Conservation (phyloP, 2,113 vertebrate species). For the Amphilophus citrinellus region DNA sequence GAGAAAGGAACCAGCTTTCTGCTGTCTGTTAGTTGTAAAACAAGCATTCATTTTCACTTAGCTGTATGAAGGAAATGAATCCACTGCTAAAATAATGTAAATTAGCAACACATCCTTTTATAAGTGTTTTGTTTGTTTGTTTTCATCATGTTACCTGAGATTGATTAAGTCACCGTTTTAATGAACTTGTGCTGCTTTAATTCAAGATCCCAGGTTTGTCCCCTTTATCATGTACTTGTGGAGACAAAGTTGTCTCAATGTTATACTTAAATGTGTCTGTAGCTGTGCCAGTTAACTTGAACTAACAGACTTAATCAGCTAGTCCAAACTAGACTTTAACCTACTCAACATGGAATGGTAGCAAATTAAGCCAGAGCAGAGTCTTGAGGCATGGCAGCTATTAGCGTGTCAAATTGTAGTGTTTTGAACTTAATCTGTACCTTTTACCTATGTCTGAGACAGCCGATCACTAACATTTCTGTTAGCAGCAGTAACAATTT, state of each 20-base stretch:
- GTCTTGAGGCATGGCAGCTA: conserved; percentile 61
- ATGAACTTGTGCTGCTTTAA: conserved; percentile 46
- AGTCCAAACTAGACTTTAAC: conserved; percentile 53
- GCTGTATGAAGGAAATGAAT: conserved; percentile 35
- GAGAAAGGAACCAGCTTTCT: conserved; percentile 12
- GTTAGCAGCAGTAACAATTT: neutral
- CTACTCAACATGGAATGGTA: conserved; percentile 24
- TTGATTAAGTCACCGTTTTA: neutral
- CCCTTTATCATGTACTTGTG: conserved; percentile 13
- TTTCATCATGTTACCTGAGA: neutral
- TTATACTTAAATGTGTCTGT: conserved; percentile 15
- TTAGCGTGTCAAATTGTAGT: conserved; percentile 24
- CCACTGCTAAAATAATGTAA: conserved; percentile 42
- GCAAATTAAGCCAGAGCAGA: conserved; percentile 22
- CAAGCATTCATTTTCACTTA: neutral
- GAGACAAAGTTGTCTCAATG: conserved; percentile 8
- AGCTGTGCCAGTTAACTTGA: conserved; percentile 41
- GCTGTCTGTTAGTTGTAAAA: neutral
- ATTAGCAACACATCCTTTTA: conserved; percentile 3
- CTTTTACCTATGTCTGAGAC: conserved; percentile 11
- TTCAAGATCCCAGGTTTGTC: conserved; percentile 4
- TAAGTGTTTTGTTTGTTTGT: neutral
- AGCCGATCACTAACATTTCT: conserved; percentile 8
- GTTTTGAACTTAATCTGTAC: conserved; percentile 17
- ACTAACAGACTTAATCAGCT: conserved; percentile 41